These are phyloP conservation scores for Arremon aurantiirostris DNA, from an alignment of 2,797 vertebrate genomes.

Conservation along the genomic window DNA sequence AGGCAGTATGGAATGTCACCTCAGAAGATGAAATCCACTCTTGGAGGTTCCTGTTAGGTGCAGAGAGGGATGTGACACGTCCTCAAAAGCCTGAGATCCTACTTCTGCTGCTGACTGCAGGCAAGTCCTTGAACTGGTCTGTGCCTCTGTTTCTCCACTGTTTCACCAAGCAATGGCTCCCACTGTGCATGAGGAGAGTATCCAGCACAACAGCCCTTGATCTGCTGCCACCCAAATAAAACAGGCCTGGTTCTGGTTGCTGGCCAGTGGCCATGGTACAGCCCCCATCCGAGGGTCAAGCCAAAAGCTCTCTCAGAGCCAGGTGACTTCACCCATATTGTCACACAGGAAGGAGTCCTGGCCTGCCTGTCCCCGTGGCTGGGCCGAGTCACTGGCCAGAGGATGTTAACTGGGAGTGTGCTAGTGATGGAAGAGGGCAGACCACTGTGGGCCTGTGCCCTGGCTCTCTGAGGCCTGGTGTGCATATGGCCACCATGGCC, in stretches of 20 bases:
- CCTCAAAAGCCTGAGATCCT: background rate
- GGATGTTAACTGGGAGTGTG: background rate
- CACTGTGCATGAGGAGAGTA: background rate
- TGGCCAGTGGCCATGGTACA: background rate
- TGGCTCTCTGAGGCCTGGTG: background rate
- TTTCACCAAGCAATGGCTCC: background rate
- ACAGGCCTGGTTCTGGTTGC: rapidly evolving
- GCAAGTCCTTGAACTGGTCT: background rate
- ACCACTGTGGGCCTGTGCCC: background rate
- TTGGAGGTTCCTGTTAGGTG: background rate
- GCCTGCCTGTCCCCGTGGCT: background rate
- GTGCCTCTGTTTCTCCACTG: background rate
- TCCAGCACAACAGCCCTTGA: background rate
- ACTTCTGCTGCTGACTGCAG: background rate
- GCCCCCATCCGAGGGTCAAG: background rate
- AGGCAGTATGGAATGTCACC: background rate
- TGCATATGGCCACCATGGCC: background rate
- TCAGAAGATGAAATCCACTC: background rate
- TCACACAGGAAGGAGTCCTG: rapidly evolving
- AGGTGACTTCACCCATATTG: background rate
- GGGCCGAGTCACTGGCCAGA: background rate
- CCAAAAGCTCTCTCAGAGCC: background rate
- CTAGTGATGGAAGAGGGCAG: background rate
- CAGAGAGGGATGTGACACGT: background rate
- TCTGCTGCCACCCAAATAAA: background rate